Evolutionary conservation across 2,888 invertebrate genomes (phyloP).

Genomic region (Lobophora halterata): DNA sequence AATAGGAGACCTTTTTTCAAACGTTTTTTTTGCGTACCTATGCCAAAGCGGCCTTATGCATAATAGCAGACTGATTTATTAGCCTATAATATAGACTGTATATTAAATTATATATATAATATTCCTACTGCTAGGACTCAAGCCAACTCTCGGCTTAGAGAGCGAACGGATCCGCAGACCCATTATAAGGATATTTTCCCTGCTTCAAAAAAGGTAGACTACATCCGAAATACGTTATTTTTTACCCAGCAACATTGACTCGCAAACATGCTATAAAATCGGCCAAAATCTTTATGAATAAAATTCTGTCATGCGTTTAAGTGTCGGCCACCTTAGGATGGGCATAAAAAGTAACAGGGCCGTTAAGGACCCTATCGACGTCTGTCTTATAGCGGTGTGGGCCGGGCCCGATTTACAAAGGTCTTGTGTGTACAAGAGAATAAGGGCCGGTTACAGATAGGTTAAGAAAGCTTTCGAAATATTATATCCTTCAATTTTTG

Average conservation of each 20-base stretch:
- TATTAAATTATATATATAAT: no score
- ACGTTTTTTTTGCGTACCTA: no score
- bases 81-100: no score
- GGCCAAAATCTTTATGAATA: constrained; percentile 19
- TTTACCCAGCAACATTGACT: neutral
- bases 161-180: no score
- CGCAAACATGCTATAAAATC: constrained; percentile 8
- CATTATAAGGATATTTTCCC: no score
- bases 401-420: constrained; percentile 33
- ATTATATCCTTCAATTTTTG: constrained; percentile 12
- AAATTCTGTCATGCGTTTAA: constrained; percentile 26
- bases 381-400: no score
- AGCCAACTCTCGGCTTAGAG: no score
- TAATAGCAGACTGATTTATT: no score
- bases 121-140: no score
- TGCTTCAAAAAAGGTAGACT: no score
- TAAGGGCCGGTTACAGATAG: constrained; percentile 17
- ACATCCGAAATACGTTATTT: neutral
- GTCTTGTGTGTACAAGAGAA: constrained; percentile 15
- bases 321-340: constrained; percentile 27
- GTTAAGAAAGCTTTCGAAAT: constrained; percentile 15
- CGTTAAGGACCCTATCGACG: constrained; percentile 22
- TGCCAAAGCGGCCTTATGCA: no score
- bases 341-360: constrained; percentile 37
- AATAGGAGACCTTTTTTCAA: no score